Base-by-base conservation (phyloP, 2,113 vertebrate species). In the Malurus cyaneus region DNA sequence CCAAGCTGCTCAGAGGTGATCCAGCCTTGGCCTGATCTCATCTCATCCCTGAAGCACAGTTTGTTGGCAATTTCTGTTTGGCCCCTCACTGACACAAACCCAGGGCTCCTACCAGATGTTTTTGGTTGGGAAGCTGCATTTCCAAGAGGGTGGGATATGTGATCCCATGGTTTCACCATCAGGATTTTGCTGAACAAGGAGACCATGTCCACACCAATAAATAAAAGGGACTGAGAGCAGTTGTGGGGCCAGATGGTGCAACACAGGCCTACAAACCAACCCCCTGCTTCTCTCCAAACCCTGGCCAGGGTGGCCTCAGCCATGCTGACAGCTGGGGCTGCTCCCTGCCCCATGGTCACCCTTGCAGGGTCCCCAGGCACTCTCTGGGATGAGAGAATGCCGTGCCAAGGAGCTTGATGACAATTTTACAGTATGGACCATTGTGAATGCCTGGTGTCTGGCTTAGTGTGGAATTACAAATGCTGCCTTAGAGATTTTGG, bases 321-420 rank as follows among this genome's bases (percentile, higher is more conserved):
- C 73, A 39, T 56, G 73, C 77, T 86, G 84, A 91, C 77, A 94
- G 39, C 83, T 92, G 64, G 47, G 71, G 36, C 80, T 23, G 46
- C 31, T 88, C 64, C 36, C 36, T 92, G 54, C 41, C 77, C 76
- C 69, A 71, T 1, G 11, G 6, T 69, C 94, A 39, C n/a, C 52
- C 69, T 78, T 59, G 56, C 80, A 80, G 56, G 46, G 32, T 49
- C 80, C 32, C 21, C 42, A 46, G 69, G 92, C 42, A 0, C 64
- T 66, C 29, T 84, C 34, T 78, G 84, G 80, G 80, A 49, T 71
- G 66, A 39, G 47, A 65, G 11, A 53, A 94, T 0, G 3, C 78
- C 0, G 0, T 47, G 42, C 69, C 65, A 81, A 47, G 44, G 52
- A 89, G 26, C 2, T 0, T 25, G 80, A 60, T 87, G 89, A 94